A percentile compares a stretch with the other conserved stretches of the same genome.
These are phyloP conservation scores for Virgularia gustaviana DNA, from an alignment of 92 coral and sea anemone genomes.

Conservation along the genomic window DNA sequence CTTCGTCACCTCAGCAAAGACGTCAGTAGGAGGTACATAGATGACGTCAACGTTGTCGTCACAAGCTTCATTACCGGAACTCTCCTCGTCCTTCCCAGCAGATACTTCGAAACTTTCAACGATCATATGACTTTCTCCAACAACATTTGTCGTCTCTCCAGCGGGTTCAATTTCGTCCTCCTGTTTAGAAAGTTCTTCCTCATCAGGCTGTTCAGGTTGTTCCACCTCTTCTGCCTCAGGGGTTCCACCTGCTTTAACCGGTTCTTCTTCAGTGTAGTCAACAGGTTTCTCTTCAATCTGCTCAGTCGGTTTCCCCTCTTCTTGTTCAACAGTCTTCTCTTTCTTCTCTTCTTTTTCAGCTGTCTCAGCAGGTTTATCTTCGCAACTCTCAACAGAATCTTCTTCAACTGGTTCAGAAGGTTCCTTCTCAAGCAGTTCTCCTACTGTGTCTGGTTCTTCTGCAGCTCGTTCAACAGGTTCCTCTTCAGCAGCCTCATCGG, in stretches of 20 bases:
- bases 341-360: not conserved
- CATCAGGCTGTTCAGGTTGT: not conserved
- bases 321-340: not conserved
- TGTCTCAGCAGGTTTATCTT: not conserved
- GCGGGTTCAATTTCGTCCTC: no score
- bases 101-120: no score
- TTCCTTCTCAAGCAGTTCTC: not conserved
- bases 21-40: not conserved
- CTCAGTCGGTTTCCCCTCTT: not conserved
- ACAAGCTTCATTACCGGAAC: not conserved
- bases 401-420: not conserved
- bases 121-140: no score
- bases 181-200: not conserved
- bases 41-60: constrained; percentile 16
- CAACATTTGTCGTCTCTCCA: no score
- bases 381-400: not conserved
- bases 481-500: not conserved
- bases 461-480: not conserved
- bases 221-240: not conserved
- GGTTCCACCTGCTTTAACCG: not conserved
- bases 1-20: not conserved
- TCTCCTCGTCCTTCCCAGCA: not conserved
- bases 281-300: not conserved
- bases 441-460: not conserved
- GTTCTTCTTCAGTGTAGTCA: not conserved